phyloP scores from a whole-genome alignment of 2,888 invertebrate genomes.

The Drosophila engyochracea region DNA sequence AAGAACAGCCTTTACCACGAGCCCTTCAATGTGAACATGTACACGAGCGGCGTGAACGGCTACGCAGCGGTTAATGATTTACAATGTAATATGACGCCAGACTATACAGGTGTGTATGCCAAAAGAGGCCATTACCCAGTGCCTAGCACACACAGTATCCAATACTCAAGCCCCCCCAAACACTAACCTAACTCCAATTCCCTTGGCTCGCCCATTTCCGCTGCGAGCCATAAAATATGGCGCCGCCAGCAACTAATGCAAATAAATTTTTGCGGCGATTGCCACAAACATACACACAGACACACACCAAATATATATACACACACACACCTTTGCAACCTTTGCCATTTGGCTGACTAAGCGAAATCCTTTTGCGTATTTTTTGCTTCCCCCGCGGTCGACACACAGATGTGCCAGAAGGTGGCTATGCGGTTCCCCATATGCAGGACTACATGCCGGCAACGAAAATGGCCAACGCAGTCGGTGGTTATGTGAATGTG shows the following conservation, averaged over 20 bases:
- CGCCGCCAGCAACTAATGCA: conserved; percentile 72
- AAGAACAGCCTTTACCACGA: conserved; percentile 86
- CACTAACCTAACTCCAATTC: conserved; percentile 37
- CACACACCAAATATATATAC: conserved; percentile 1
- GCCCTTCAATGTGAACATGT: conserved; percentile 86
- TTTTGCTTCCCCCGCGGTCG: conserved; percentile 24
- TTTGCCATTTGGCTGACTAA: conserved; percentile 69
- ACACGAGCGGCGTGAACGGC: conserved; percentile 85
- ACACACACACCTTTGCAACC: conserved; percentile 10
- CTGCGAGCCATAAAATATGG: conserved; percentile 73
- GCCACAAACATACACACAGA: conserved; percentile 30
- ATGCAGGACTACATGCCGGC: conserved; percentile 86
- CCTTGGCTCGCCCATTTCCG: conserved; percentile 57
- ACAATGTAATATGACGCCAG: conserved; percentile 86
- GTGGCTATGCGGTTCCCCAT: conserved; percentile 88
- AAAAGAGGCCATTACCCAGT: conserved; percentile 18
- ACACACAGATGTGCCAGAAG: conserved; percentile 87
- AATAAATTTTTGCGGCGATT: conserved; percentile 74
- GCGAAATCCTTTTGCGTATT: conserved; percentile 55
- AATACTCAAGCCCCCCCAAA: conserved; percentile 9
- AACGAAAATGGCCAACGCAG: conserved; percentile 82
- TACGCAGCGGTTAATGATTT: conserved; percentile 86
- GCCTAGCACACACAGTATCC: conserved; percentile 25
- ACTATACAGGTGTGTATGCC: conserved; percentile 87
- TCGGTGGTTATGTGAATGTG: conserved; percentile 84